phyloP scores from a whole-genome alignment of 1,140 invertebrate genomes.

The Caenorhabditis latens region DNA sequence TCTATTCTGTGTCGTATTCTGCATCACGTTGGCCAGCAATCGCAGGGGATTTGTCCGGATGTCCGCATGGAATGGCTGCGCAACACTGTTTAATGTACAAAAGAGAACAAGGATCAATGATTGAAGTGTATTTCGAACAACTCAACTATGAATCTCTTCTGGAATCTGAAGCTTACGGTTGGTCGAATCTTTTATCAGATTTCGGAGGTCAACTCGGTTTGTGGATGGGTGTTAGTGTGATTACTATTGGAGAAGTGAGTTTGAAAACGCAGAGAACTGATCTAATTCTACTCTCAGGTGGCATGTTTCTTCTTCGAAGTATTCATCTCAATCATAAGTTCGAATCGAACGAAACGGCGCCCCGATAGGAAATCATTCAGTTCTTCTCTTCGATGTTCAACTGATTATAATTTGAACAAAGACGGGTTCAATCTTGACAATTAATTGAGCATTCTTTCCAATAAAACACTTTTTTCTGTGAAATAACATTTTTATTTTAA shows the following conservation, averaged over 20 bases:
- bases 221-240: conserved; percentile 65
- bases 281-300: neutral
- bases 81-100: conserved; percentile 66
- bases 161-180: conserved; percentile 68
- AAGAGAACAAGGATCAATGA: conserved; percentile 68
- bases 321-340: conserved; percentile 32
- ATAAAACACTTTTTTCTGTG: conserved; percentile 1
- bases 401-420: conserved; percentile 55
- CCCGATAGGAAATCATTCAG: conserved; percentile 34
- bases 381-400: conserved; percentile 44
- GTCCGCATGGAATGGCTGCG: conserved; percentile 60
- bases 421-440: conserved; percentile 44
- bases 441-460: neutral
- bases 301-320: conserved; percentile 43
- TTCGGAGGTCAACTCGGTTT: conserved; percentile 69
- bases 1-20: conserved; percentile 76
- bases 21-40: conserved; percentile 69
- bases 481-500: neutral
- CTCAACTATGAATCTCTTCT: conserved; percentile 69
- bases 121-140: conserved; percentile 69
- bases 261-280: neutral
- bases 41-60: conserved; percentile 61
- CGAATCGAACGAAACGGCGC: conserved; percentile 35
- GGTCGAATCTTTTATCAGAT: conserved; percentile 68
- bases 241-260: conserved; percentile 55